A percentile compares a stretch with the other conserved stretches of the same genome.
Evolutionary conservation across 2,113 vertebrate genomes (phyloP).

Genomic region (Gallinago jamesoni): DNA sequence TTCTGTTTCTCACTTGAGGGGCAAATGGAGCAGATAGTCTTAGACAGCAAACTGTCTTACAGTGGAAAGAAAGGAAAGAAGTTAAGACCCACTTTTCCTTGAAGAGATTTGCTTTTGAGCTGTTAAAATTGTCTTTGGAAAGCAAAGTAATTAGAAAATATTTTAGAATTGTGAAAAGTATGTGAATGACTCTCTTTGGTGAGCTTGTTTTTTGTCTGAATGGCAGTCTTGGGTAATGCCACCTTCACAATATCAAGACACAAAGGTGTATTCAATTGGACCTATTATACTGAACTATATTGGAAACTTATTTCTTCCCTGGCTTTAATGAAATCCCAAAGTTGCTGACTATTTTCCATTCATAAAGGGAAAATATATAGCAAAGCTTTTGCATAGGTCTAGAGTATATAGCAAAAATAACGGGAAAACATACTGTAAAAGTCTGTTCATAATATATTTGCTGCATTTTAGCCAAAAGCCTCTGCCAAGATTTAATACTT

Average conservation of each 20-base stretch:
- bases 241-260: not conserved
- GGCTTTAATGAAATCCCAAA: not conserved
- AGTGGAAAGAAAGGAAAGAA: not conserved
- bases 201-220: not conserved
- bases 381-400: not conserved
- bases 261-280: not conserved
- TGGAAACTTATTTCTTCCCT: not conserved
- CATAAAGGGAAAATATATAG: not conserved
- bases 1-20: not conserved
- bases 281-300: not conserved
- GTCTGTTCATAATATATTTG: not conserved
- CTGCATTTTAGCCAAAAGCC: not conserved
- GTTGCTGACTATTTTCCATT: slow-evolving; percentile 8
- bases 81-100: not conserved
- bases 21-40: rapidly evolving
- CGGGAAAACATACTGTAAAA: not conserved
- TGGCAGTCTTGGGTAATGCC: not conserved
- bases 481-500: not conserved
- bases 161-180: not conserved
- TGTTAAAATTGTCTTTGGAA: not conserved
- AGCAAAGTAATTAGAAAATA: not conserved
- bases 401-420: not conserved
- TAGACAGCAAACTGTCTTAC: not conserved
- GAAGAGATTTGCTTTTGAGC: not conserved
- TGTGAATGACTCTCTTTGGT: not conserved